phyloP scores from a whole-genome alignment of 2,888 invertebrate species.

The Corythucha ciliata region DNA sequence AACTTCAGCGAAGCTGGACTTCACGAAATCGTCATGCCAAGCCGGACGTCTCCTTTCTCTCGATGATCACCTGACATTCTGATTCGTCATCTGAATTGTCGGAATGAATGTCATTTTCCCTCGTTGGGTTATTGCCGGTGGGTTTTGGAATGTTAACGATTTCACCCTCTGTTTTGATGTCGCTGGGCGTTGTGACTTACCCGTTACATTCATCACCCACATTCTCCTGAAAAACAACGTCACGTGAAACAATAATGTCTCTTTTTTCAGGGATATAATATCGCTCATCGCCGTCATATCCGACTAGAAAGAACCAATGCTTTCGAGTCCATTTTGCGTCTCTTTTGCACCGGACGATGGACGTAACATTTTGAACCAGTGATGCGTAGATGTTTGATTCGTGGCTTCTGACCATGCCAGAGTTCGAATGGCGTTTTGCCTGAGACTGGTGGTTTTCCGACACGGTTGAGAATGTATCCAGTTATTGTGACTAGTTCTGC shows the following conservation, averaged over 20 bases:
- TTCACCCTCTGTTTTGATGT: too few species aligned
- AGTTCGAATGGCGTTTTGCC: slow-evolving; percentile 35
- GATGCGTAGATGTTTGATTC: slow-evolving; percentile 20
- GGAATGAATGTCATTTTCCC: too few species aligned
- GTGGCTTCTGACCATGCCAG: slow-evolving; percentile 33
- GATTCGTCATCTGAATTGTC: too few species aligned
- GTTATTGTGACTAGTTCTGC: slow-evolving; percentile 25
- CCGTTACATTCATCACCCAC: too few species aligned
- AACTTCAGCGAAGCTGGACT: too few species aligned
- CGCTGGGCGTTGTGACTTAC: too few species aligned
- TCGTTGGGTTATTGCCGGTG: too few species aligned
- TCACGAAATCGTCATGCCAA: too few species aligned
- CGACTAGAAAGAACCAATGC: slow-evolving; percentile 31
- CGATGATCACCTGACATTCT: too few species aligned
- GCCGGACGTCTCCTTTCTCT: too few species aligned
- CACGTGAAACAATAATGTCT: slow-evolving; percentile 31
- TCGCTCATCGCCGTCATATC: slow-evolving; percentile 37
- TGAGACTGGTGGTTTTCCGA: slow-evolving; percentile 30
- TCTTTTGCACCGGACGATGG: slow-evolving; percentile 34
- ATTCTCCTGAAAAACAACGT: slow-evolving; percentile 31
- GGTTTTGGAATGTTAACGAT: too few species aligned
- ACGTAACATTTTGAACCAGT: slow-evolving; percentile 22
- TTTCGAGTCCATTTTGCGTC: slow-evolving; percentile 36
- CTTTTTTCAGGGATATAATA: slow-evolving; percentile 31
- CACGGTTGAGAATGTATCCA: slow-evolving; percentile 26